Evolutionary conservation across 2,888 invertebrate species (phyloP), one percentile per base, ranked within the genome.

Genomic region (Cheilosia impressa): DNA sequence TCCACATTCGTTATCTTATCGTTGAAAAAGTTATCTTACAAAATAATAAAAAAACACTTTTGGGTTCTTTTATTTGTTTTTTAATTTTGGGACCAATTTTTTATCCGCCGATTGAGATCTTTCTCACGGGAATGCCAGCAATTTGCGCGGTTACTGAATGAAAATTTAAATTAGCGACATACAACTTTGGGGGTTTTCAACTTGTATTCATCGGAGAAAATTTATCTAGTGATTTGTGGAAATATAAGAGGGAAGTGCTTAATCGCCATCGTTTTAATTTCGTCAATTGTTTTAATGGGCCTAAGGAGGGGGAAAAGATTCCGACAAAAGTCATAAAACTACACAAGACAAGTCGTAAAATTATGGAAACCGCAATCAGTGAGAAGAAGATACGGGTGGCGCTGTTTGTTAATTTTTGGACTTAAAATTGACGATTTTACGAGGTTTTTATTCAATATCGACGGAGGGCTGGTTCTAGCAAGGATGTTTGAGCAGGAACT

Each of bases 311-410:
- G 45, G 45, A 17, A 55, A 19, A 45, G 13, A 27, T 45, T 53
- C n/a, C 7, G 17, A 34, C 5, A 47, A 31, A 9, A 47, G 34
- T 38, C 45, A 68, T 69, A 47, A 58, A 60, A 58, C 19, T 34
- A 38, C 7, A 22, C n/a, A 71, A 38, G 43, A 31, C 17, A 31
- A 47, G 60, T 68, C 62, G 19, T 82, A 60, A 71, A 71, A 19
- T 60, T 31, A 71, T 41, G 22, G 13, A 71, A 77, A 69, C 38
- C 34, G 6, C 24, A 55, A 69, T 57, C 31, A 78, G 57, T n/a
- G 24, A 27, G 4, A 22, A 27, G 43, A 57, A 13, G 24, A 81
- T 81, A 53, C 69, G 81, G 81, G 81, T 45, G 5, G 19, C 50
- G 43, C 22, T 50, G 73, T 38, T 53, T 50, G 4, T 17, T 50